phyloP scores from a whole-genome alignment of 2,113 vertebrate species.

The Stegastes partitus region DNA sequence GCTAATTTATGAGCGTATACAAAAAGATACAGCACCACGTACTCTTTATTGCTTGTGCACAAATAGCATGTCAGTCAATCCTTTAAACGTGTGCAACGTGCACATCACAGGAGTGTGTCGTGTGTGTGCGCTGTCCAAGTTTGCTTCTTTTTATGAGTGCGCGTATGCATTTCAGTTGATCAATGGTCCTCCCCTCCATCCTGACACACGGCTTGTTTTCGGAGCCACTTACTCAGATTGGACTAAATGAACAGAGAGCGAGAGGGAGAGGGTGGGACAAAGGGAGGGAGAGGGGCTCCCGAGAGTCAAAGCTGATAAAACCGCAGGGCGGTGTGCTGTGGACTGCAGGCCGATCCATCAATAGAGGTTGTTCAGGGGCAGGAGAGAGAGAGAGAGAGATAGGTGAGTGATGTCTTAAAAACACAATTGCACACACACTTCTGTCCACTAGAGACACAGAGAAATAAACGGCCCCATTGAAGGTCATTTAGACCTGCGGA shows the following conservation, averaged over 20 bases:
- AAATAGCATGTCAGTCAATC: background rate
- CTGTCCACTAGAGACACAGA: background rate
- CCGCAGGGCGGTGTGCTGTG: background rate
- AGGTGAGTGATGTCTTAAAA: slow-evolving; percentile 15
- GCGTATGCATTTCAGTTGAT: slow-evolving; percentile 36
- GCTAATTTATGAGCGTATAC: background rate
- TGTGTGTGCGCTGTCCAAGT: background rate
- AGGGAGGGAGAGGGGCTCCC: background rate
- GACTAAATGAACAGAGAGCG: slow-evolving; percentile 25
- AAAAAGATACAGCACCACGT: background rate
- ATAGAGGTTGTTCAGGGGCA: slow-evolving; percentile 21
- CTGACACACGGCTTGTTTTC: slow-evolving; percentile 35
- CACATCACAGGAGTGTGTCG: background rate
- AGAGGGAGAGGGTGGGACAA: background rate
- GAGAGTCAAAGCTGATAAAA: slow-evolving; percentile 32
- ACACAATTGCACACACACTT: background rate
- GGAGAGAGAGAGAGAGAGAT: background rate
- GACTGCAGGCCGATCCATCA: slow-evolving; percentile 41
- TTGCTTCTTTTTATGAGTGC: slow-evolving; percentile 4
- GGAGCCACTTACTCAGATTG: slow-evolving; percentile 63
- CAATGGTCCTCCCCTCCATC: slow-evolving; percentile 25
- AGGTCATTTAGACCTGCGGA: background rate
- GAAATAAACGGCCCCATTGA: background rate
- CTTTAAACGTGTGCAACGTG: background rate
- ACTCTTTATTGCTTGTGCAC: background rate